Base-by-base conservation (phyloP, 1,140 invertebrate genomes). In the Streblospio benedicti region DNA sequence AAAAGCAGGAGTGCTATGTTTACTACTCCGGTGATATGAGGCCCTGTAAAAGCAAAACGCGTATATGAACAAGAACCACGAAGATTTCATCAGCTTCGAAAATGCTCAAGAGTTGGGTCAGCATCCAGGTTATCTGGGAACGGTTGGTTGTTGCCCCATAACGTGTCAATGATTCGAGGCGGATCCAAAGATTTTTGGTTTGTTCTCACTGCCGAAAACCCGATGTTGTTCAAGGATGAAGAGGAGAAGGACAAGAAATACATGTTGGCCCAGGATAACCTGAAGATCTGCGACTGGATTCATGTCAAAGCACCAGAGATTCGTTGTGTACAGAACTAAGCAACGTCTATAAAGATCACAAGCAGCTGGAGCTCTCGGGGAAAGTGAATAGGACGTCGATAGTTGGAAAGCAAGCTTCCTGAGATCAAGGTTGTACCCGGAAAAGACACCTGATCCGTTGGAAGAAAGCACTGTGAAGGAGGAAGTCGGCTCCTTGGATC, bases 31-130 rank as follows among this genome's bases (percentile, higher is more conserved):
- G 27, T 23, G 6, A 45, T 45, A n/a, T n/a, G n/a, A n/a, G n/a
- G n/a, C n/a, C n/a, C n/a, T n/a, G n/a, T n/a, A n/a, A n/a, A n/a
- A n/a, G n/a, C n/a, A n/a, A n/a, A n/a, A n/a, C n/a, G n/a, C 96
- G 9, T 99, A 99, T 77, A 99, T 99, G 92, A 99, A 99, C 79
- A 99, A 96, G 43, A 99, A 99, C 80, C 97, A 99, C 75, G 97
- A 99, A 83, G 97, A 5, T 23, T 14, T 45, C 6, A 3, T 6
- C 44, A 2, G 5, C 1, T 23, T 16, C 14, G 9, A 41, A 5
- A 6, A 27, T 52, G 9, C 1, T 20, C 31, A 4, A 12, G 2
- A 27, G 3, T 27, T 31, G 33, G 18, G n/a, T 45, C 20, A 14
- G 16, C 25, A 57, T n/a, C n/a, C n/a, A n/a, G n/a, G 55, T 35